These are phyloP conservation scores for Distichodus sexfasciatus DNA, from an alignment of 2,797 vertebrate genomes.

Conservation along the genomic window DNA sequence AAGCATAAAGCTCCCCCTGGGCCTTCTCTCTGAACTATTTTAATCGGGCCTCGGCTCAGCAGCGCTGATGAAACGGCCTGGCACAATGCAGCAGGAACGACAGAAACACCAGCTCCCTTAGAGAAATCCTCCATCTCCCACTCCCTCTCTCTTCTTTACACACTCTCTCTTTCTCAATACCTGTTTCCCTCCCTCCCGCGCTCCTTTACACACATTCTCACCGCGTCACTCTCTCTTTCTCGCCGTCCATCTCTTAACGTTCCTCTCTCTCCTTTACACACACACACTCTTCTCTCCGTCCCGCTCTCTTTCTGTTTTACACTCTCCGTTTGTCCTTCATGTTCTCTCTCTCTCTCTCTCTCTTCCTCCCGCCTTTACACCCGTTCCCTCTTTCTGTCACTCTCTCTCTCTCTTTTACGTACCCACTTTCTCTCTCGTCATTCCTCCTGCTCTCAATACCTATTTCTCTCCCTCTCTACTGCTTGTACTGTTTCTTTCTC, in stretches of 20 bases:
- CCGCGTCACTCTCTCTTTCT: too few relatives aligned
- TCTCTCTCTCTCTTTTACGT: too few relatives aligned
- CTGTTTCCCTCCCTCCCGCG: not conserved
- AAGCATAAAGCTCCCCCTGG: constrained; percentile 50
- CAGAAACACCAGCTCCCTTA: not conserved
- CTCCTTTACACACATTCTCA: not conserved
- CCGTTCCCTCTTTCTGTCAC: too few relatives aligned
- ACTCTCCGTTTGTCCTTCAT: not conserved
- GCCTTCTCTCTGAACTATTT: constrained; percentile 44
- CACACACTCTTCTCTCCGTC: too few relatives aligned
- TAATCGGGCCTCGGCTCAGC: constrained; percentile 44
- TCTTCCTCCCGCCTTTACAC: too few relatives aligned
- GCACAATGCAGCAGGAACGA: constrained; percentile 17
- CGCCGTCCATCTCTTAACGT: too few relatives aligned
- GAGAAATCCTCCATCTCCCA: not conserved
- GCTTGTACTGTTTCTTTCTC: too few relatives aligned
- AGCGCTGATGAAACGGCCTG: constrained; percentile 32
- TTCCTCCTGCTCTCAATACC: too few relatives aligned
- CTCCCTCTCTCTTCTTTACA: not conserved
- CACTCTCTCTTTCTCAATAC: not conserved
- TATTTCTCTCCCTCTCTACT: too few relatives aligned
- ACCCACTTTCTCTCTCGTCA: too few relatives aligned
- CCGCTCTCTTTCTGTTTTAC: too few relatives aligned
- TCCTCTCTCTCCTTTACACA: too few relatives aligned
- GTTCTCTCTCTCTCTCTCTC: not conserved